Percentiles rank a stretch among this genome's conserved stretches.
Conservation (phyloP, 2,113 vertebrate species). For the Pagrus major region DNA sequence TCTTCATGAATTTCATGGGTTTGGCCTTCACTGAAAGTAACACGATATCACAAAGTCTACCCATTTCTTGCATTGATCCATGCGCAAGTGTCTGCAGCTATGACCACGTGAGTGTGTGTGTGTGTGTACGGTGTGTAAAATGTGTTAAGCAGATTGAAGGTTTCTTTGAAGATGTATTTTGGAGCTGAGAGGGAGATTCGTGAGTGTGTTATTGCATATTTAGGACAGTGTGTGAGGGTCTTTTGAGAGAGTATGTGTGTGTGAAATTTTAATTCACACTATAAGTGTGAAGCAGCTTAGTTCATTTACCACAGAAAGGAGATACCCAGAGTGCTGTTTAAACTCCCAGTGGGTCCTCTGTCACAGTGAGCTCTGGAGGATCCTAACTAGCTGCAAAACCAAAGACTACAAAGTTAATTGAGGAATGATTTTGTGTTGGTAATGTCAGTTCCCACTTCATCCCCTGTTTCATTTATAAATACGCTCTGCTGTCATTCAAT, state of each 20-base stretch:
- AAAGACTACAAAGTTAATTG: constrained; percentile 42
- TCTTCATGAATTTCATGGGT: constrained; percentile 61
- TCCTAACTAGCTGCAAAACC: constrained; percentile 45
- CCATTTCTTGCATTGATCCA: constrained; percentile 61
- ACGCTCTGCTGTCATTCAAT: not conserved
- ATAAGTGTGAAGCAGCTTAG: constrained; percentile 73
- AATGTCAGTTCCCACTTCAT: constrained; percentile 4
- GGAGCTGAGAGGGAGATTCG: constrained; percentile 62
- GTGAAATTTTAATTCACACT: constrained; percentile 83
- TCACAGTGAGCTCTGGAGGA: constrained; percentile 49
- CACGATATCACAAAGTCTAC: constrained; percentile 52
- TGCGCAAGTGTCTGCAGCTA: constrained; percentile 35
- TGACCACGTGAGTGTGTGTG: constrained; percentile 17
- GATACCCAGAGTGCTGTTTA: constrained; percentile 63
- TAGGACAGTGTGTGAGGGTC: constrained; percentile 71
- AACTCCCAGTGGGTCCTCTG: constrained; percentile 64
- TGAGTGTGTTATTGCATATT: constrained; percentile 76
- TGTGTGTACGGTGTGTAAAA: constrained; percentile 45
- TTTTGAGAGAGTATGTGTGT: constrained; percentile 66
- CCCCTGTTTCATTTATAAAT: not conserved
- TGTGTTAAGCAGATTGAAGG: constrained; percentile 72
- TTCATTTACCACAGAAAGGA: constrained; percentile 70
- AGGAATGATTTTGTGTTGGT: constrained; percentile 30
- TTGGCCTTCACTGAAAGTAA: constrained; percentile 54
- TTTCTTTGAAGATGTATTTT: constrained; percentile 77